These are phyloP conservation scores for Apogon talboti DNA, from an alignment of 2,797 vertebrate genomes.

Conservation along the genomic window DNA sequence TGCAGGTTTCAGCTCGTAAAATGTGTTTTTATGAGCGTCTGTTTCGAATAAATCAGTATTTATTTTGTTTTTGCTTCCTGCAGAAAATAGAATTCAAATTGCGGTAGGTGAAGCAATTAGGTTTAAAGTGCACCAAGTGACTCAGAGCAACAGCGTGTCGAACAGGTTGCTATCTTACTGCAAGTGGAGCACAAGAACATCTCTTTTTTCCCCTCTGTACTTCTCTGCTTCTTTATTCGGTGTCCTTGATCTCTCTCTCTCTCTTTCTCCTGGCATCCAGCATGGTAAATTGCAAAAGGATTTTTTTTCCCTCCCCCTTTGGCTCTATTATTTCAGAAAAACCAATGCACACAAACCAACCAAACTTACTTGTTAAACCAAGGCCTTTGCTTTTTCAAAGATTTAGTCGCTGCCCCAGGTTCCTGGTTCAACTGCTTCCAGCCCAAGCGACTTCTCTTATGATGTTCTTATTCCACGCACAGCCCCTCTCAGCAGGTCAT, in stretches of 20 bases:
- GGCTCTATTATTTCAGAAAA: constrained; percentile 45
- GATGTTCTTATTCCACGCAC: constrained; percentile 46
- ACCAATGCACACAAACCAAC: constrained; percentile 12
- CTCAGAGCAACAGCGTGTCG: constrained; percentile 45
- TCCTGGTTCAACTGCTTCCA: constrained; percentile 47
- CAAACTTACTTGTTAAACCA: constrained; percentile 55
- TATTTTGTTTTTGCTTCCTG: constrained; percentile 28
- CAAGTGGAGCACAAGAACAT: constrained; percentile 46
- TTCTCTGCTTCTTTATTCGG: constrained; percentile 46
- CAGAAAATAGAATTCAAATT: constrained; percentile 28
- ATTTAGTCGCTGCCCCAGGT: constrained; percentile 25
- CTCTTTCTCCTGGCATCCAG: constrained; percentile 24
- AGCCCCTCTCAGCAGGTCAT: constrained; percentile 27
- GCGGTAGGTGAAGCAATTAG: constrained; percentile 51
- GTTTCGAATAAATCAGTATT: constrained; percentile 18
- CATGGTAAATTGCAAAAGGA: constrained; percentile 44
- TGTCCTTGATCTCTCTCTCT: constrained; percentile 48
- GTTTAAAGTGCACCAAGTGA: constrained; percentile 33
- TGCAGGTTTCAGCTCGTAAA: background rate
- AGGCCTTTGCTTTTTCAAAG: constrained; percentile 43
- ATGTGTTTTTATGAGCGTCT: constrained; percentile 13
- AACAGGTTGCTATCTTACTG: constrained; percentile 50
- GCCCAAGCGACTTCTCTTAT: constrained; percentile 42
- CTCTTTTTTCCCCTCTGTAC: constrained; percentile 22
- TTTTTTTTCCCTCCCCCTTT: constrained; percentile 6